Evolutionary conservation across 2,113 vertebrate species (phyloP), one percentile per base, ranked within the genome.

Genomic region (Pampusana beccarii): DNA sequence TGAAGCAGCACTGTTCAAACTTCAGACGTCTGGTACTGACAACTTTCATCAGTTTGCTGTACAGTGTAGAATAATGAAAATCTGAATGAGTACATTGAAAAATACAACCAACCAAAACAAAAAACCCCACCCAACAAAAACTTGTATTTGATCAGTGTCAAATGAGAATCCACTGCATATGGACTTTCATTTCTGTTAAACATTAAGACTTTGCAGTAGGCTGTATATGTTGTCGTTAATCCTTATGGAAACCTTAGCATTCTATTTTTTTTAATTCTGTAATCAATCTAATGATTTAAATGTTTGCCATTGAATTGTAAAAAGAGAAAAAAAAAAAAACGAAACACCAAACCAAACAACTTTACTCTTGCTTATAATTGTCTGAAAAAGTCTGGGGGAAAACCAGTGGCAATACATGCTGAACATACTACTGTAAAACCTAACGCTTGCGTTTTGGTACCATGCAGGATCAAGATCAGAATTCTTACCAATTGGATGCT

Each of bases 391-490:
- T 19, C 36, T 72, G 70, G 42, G 61, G 60, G 50, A 46, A 48
- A 61, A 57, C 46, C 20, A 34, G 2, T 51, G 51, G 23, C 57
- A 44, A 10, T 48, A 26, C 0, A 0, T 51, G 64, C 38, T 50
- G 46, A 83, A 31, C 11, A 14, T 15, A 1, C 48, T 46, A 1
- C 42, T 0, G 2, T 78, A 8, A 28, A 67, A 34, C 57, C 85
- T 97, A 72, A 92, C 29, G 71, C 85, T 73, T 97, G 18, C 93
- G 3, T 97, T 97, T 95, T 96, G 61, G 28, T 93, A 82, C 79
- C 53, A 5, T 93, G 36, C 97, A 99, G 99, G 98, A 98, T 89
- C 95, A 98, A 26, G 99, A 99, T 92, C 92, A 93, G 62, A 96
- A 97, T 94, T 97, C 97, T 71, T 97, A 98, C 86, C 95, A 98